These are phyloP conservation scores for Eptatretus atami DNA, from an alignment of 2,797 vertebrate species.

Conservation along the genomic window DNA sequence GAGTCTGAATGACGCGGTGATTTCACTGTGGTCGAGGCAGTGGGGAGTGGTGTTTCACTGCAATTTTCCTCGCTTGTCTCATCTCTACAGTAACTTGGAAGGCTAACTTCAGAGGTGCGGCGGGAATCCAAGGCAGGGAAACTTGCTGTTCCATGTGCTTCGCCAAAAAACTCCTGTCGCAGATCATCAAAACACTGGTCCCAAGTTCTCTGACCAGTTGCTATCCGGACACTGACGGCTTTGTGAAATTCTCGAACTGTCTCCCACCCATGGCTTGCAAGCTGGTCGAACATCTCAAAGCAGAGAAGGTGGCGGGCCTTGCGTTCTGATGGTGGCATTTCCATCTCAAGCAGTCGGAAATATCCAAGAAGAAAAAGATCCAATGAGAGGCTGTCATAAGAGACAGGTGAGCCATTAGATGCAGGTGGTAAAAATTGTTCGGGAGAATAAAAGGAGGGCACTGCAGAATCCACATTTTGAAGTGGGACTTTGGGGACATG, in stretches of 20 bases:
- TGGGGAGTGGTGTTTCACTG: background rate
- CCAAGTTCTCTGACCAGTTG: slow-evolving; percentile 39
- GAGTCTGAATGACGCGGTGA: slow-evolving; percentile 13
- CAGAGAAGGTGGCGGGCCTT: slow-evolving; percentile 78
- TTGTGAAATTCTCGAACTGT: slow-evolving; percentile 51
- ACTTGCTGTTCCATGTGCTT: slow-evolving; percentile 10
- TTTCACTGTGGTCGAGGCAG: background rate
- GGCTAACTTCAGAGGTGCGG: background rate
- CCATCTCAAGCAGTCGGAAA: slow-evolving; percentile 87
- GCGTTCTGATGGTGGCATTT: slow-evolving; percentile 43
- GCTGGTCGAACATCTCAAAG: slow-evolving; percentile 83
- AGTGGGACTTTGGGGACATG: slow-evolving; percentile 37
- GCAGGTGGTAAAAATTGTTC: slow-evolving; percentile 64
- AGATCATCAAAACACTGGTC: slow-evolving; percentile 56
- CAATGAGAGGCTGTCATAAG: slow-evolving; percentile 45
- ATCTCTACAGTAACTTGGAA: background rate
- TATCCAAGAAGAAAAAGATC: slow-evolving; percentile 97
- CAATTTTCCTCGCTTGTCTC: background rate
- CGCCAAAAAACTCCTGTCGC: slow-evolving; percentile 41
- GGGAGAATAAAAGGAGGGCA: slow-evolving; percentile 51
- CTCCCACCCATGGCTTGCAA: slow-evolving; percentile 60
- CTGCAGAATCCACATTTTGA: slow-evolving; percentile 25
- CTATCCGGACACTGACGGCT: slow-evolving; percentile 41
- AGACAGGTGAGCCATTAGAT: slow-evolving; percentile 21
- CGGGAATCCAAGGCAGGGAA: background rate